These are phyloP conservation scores for Caenorhabditis japonica DNA, from an alignment of 2,888 invertebrate species.

Conservation along the genomic window DNA sequence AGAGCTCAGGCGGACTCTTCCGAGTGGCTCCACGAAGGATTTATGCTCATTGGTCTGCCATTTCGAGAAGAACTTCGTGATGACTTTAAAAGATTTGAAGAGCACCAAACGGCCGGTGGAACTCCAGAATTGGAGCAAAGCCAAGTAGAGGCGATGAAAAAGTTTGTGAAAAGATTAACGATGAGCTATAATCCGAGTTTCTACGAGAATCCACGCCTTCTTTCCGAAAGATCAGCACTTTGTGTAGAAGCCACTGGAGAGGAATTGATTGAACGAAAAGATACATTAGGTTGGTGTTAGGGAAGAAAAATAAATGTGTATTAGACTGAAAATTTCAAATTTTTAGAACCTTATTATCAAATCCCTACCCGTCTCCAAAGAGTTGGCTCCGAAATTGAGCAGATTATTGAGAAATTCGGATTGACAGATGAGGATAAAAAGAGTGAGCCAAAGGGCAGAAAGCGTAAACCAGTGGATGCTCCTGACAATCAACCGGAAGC, in stretches of 20 bases:
- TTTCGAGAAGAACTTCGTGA: slow-evolving; percentile 52
- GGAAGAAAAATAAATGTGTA: background rate
- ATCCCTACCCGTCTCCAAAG: slow-evolving; percentile 26
- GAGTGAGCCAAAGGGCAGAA: slow-evolving; percentile 8
- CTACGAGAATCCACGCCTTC: slow-evolving; percentile 51
- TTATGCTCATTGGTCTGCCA: slow-evolving; percentile 50
- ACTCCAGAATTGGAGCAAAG: background rate
- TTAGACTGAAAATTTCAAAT: background rate
- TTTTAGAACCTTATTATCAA: slow-evolving; percentile 41
- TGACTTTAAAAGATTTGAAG: slow-evolving; percentile 25
- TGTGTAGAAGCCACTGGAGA: slow-evolving; percentile 48
- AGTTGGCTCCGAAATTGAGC: slow-evolving; percentile 30
- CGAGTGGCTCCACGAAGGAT: slow-evolving; percentile 53
- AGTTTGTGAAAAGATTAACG: slow-evolving; percentile 40
- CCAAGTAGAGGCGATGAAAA: slow-evolving; percentile 16
- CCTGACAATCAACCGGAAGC: background rate
- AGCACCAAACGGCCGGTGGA: slow-evolving; percentile 4
- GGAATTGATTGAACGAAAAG: slow-evolving; percentile 36
- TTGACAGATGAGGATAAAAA: slow-evolving; percentile 22
- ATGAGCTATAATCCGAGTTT: slow-evolving; percentile 53
- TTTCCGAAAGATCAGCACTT: slow-evolving; percentile 41
- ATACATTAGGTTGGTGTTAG: slow-evolving; percentile 37
- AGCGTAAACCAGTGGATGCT: background rate
- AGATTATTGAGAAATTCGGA: slow-evolving; percentile 20
- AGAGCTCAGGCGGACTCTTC: slow-evolving; percentile 43